These are phyloP conservation scores for Ceratosolen solmsi DNA, from an alignment of 1,140 invertebrate genomes.

Conservation along the genomic window DNA sequence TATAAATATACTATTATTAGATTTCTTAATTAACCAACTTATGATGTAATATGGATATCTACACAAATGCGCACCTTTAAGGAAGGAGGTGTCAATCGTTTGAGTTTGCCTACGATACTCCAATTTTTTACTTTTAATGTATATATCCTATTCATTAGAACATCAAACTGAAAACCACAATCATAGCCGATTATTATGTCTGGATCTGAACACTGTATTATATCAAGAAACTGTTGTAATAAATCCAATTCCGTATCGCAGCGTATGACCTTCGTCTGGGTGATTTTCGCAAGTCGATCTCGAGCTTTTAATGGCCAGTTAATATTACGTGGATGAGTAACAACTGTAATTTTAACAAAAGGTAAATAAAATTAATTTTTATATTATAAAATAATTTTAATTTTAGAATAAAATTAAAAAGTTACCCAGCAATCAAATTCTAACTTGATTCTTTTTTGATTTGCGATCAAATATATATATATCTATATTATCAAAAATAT, in stretches of 20 bases:
- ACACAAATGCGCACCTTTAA: constrained; percentile 54
- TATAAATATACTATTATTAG: no score
- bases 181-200: constrained; percentile 96
- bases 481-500: no score
- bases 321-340: constrained; percentile 84
- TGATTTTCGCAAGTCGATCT: constrained; percentile 78
- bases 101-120: constrained; percentile 91
- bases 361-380: not conserved
- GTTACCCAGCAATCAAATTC: no score
- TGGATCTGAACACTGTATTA: constrained; percentile 91
- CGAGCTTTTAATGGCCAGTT: constrained; percentile 88
- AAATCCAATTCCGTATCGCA: constrained; percentile 90
- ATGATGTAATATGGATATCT: not conserved
- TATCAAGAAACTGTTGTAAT: constrained; percentile 86
- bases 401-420: no score
- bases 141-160: constrained; percentile 88
- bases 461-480: no score
- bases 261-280: constrained; percentile 84
- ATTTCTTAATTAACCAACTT: not conserved
- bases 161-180: constrained; percentile 89
- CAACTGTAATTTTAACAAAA: constrained; percentile 76
- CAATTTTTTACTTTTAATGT: constrained; percentile 87
- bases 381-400: no score
- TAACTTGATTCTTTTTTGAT: no score
- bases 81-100: constrained; percentile 74